Base-by-base conservation (phyloP, 1,140 invertebrate genomes). In the Drosophila hydei region DNA sequence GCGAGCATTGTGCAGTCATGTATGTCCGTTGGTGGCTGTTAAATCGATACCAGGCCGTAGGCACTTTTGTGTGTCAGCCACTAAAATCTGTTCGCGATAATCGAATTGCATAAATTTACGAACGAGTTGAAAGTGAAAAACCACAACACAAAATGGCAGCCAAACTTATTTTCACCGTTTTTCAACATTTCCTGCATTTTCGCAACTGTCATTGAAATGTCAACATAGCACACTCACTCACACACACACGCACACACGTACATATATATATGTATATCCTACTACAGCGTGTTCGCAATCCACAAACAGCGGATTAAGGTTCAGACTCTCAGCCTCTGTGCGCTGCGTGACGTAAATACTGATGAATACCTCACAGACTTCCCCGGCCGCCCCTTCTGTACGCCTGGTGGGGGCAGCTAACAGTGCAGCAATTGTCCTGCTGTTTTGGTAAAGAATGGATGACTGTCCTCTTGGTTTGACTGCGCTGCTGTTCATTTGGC, bases 141-240 rank as follows among this genome's bases (percentile, higher is more conserved):
- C 60, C 70, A 54, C 70, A 65, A 73, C 50, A 47, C 52, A 63
- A 77, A 85, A 87, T 80, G 70, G 65, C 55, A 68, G 56, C 42
- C 63, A 19, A 68, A 71, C 73, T 81, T 77, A 87, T 85, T 85
- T 85, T 77, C 81, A 75, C 73, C 18, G 38, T 16, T 42, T 42
- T 42, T 77, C 81, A 75, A 69, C 18, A 16, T 16, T 42, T 42
- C 16, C 38, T 16, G 38, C 80, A 87, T 85, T 87, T 87, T 87
- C 81, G 70, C 81, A 85, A 80, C 81, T 87, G 83, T 87, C 81
- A 87, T 87, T 87, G 81, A 87, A 88, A 88, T 87, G 81, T 87
- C 81, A 87, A 88, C 81, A 87, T 88, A 42, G 7, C 14, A 87
- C 87, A 87, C 81, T 75, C 75, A 88, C 71, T 71, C 14, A n/a